Evolutionary conservation across 2,113 vertebrate genomes (phyloP).

Genomic region (Leucopsar rothschildi): DNA sequence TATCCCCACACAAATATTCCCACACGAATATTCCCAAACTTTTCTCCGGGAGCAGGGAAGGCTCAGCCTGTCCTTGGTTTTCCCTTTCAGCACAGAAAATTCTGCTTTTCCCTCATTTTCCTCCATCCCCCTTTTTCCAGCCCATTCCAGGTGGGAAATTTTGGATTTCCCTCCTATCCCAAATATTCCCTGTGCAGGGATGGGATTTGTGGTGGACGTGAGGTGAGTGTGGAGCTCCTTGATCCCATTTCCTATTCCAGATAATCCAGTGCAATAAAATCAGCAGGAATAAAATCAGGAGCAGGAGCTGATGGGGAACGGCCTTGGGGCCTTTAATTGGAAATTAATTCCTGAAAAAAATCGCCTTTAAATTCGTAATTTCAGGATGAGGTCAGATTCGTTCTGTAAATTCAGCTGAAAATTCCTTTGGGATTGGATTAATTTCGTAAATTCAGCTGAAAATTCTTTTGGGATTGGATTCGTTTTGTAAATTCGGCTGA

Average conservation of each 20-base stretch:
- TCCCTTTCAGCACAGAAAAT: rapidly evolving
- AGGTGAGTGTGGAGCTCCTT: neutral
- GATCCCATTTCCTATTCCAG: rapidly evolving
- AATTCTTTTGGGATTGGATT: rapidly evolving
- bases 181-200: neutral
- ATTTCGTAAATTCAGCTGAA: neutral
- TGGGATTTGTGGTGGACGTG: rapidly evolving
- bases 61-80: neutral
- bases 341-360: neutral
- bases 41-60: neutral
- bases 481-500: rapidly evolving
- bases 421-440: rapidly evolving
- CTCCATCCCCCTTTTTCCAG: neutral
- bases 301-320: neutral
- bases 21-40: neutral
- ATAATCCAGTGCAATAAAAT: neutral
- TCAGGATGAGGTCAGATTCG: no score
- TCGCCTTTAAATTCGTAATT: neutral
- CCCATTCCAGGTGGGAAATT: rapidly evolving
- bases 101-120: neutral
- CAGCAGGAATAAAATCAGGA: no score
- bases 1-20: neutral
- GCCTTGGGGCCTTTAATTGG: neutral
- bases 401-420: neutral
- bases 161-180: neutral